Percentiles rank a stretch among this genome's conserved stretches.
Conservation (phyloP, 2,888 invertebrate species). For the Dorcus parallelipipedus region DNA sequence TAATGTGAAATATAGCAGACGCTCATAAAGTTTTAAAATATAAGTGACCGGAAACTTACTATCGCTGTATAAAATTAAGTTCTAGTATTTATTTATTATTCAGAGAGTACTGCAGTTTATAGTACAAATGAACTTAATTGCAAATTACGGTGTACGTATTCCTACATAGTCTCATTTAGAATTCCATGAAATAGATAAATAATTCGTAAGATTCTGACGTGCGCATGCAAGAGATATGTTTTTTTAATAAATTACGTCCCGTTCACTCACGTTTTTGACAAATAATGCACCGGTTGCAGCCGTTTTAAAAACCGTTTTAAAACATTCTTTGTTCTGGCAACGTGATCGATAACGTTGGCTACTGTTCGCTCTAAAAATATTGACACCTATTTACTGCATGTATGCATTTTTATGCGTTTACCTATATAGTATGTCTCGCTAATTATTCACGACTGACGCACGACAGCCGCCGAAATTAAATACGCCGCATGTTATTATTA, state of each 20-base stretch:
- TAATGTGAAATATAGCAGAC: too few species aligned
- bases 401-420: conserved; percentile 4
- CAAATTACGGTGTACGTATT: neutral
- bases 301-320: conserved; percentile 12
- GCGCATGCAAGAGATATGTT: conserved; percentile 14
- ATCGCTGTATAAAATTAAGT: too few species aligned
- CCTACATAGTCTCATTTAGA: neutral
- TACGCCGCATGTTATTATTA: too few species aligned
- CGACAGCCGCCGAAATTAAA: too few species aligned
- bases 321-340: conserved; percentile 25
- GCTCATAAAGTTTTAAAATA: too few species aligned
- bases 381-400: conserved; percentile 18
- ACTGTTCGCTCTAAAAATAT: conserved; percentile 27
- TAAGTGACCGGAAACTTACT: too few species aligned
- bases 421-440: too few species aligned
- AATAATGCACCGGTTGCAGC: conserved; percentile 14
- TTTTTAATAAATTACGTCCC: conserved; percentile 13
- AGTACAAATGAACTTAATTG: neutral
- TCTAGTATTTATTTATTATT: neutral
- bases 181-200: neutral
- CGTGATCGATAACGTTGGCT: conserved; percentile 24
- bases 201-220: conserved; percentile 1
- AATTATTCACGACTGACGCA: too few species aligned
- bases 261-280: conserved; percentile 8
- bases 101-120: neutral